Evolutionary conservation across 2,113 vertebrate genomes (phyloP), one percentile per base, ranked within the genome.

Genomic region (Electrona antarctica): DNA sequence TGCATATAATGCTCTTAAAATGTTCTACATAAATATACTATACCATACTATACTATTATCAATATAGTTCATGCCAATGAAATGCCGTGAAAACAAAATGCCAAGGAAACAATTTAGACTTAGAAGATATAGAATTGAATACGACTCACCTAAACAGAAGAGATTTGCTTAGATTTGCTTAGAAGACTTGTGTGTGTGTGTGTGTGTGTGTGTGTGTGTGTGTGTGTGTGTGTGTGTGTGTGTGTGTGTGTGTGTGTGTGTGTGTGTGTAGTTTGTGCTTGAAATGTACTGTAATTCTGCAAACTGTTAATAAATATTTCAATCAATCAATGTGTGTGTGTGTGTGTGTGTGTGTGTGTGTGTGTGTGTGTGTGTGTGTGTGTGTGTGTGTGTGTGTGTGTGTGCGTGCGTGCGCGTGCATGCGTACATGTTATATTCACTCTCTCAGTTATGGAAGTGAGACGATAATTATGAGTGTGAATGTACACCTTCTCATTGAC

Each of bases 391-490:
- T 7, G 66, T 61, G 57, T 62, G 70, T 80, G 60, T 71, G 69
- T 76, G 15, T 79, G 73, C 79, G 74, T 84, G 69, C 84, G 7
- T n/a, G n/a, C 3, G n/a, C 21, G 65, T 71, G 81, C 1, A 7
- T 54, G 12, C 29, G 2, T 59, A 83, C 85, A 76, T 88, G 74
- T 33, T 45, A 81, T 81, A 69, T 78, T 75, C 78, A 71, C 63
- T 82, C 29, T 12, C 10, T 57, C 4, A n/a, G 59, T 45, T 29
- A 61, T 50, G 63, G 83, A 62, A 74, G 79, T 74, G 71, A 88
- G 67, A 88, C 78, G 78, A 46, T 76, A 21, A 21, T 21, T 21
- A 74, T 9, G 85, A 87, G 88, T 90, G 87, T 89, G 74, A 73
- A 74, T 86, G 80, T 79, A 66, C 64, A 58, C 64, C 59, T 77